Base-by-base conservation (phyloP, 2,797 vertebrate genomes). In the Sparus aurata region DNA sequence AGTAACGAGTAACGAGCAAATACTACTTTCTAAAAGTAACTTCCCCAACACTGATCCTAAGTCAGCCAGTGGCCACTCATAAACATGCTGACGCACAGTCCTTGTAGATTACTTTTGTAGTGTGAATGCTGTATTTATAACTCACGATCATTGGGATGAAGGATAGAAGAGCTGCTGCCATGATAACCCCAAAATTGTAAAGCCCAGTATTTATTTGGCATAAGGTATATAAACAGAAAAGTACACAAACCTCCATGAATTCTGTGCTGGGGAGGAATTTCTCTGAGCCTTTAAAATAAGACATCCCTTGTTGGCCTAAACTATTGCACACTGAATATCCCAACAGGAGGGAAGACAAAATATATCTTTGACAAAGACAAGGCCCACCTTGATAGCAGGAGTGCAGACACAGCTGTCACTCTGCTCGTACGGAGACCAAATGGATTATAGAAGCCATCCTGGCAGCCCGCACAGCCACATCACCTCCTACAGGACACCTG, bases 341-440 rank as follows among this genome's bases (percentile, higher is more conserved):
- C 27, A 57, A 18, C 69, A 62, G 73, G 69, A 27, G 50, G 25
- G 25, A 58, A 76, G 46, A 61, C 75, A 75, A 70, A 77, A 70
- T 61, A 54, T n/a, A 73, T 63, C 75, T 62, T 68, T 77, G 73
- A 73, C 69, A 61, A 53, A 75, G 75, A 69, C 17, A 11, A 1
- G 50, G 45, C 46, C 63, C 59, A 73, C 60, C 57, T 71, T 80
- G 70, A 79, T 68, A 53, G 27, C 65, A 61, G 60, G 30, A 67
- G 76, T 50, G 73, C 41, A 73, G 62, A 53, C 54, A 60, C 68
- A 80, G 71, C 71, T 83, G 73, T 76, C 69, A 45, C 50, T 74
- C 64, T 15, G 69, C 47, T 63, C 70, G 38, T 41, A 46, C 43
- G 38, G 69, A 54, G 72, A 80, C 34, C 64, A 67, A 69, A 79